A percentile compares a stretch with the other conserved stretches of the same genome.
These are phyloP conservation scores for Peromyscus melanophrys DNA, from an alignment of 2,797 vertebrate genomes.

Conservation along the genomic window DNA sequence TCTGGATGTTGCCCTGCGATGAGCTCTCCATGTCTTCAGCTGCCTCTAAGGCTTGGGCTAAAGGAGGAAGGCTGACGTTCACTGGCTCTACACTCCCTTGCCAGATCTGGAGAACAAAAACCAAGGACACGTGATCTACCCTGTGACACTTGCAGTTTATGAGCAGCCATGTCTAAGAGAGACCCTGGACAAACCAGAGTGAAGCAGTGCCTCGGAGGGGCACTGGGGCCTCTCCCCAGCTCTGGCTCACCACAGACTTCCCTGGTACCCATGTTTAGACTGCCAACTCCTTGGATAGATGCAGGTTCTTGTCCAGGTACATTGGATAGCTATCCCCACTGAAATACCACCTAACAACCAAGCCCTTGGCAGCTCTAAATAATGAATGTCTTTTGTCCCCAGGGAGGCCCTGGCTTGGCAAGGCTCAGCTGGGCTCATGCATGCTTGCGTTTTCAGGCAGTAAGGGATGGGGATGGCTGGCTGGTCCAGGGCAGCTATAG, in stretches of 20 bases:
- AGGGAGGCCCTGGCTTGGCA: not conserved
- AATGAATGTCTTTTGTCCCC: fast-evolving
- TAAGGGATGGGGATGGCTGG: not conserved
- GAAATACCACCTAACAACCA: fast-evolving
- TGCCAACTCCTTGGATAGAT: not conserved
- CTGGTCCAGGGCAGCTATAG: not conserved
- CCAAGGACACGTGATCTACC: not conserved
- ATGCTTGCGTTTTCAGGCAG: not conserved
- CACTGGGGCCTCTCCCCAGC: not conserved
- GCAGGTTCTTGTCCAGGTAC: not conserved
- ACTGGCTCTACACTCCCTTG: fast-evolving
- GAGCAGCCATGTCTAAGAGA: not conserved
- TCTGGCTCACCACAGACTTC: not conserved
- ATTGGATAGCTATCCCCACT: not conserved
- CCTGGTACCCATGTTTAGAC: not conserved
- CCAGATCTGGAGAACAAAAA: not conserved
- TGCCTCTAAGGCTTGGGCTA: not conserved
- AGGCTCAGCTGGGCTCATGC: fast-evolving
- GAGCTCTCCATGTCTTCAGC: fast-evolving
- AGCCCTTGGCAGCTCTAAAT: not conserved
- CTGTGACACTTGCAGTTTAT: fast-evolving
- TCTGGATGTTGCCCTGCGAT: not conserved
- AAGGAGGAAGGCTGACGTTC: not conserved
- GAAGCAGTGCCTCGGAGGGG: not conserved
- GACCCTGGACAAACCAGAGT: too few species aligned